Base-by-base conservation (phyloP, 2,113 vertebrate species). In the Oryzias curvinotus region DNA sequence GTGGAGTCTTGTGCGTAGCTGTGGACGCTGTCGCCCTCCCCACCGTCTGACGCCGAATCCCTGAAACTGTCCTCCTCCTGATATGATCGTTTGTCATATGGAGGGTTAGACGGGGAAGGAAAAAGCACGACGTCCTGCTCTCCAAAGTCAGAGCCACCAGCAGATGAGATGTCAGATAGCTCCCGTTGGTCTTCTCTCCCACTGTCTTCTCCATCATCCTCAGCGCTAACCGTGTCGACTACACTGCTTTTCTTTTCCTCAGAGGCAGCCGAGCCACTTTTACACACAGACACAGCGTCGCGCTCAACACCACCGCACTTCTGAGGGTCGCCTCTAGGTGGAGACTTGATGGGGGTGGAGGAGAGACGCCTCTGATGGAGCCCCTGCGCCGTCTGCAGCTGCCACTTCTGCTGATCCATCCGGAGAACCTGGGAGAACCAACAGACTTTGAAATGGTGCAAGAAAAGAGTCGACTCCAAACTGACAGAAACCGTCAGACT, bases 271-370 rank as follows among this genome's bases (percentile, higher is more conserved):
- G 55, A 52, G 3, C 30, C 14, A 53, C n/a, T 61, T 51, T 45
- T 26, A 53, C 45, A 0, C 0, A 17, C 17, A 14, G 21, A 7
- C 4, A 13, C 57, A 13, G 18, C 30, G 13, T 46, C 7, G 17
- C 18, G 45, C 1, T 54, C 60, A 5, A 41, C 72, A 18, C 58
- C 51, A 0, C 5, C 36, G 57, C 52, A 25, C 54, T 73, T 69
- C 17, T 23, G 57, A 15, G 8, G 26, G 5, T 46, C 46, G 23
- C 12, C 57, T 57, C 19, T 59, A 10, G 79, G 50, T 18, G 80
- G 65, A 0, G 86, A 77, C 87, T 98, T 98, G 62, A 98, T 88
- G 30, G 97, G 96, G 1, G 96, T 99, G 71, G 97, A 99, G 67
- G 96, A 98, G 59, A 97, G 93, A 43, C 93, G 92, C 17, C 85